Evolutionary conservation across 2,888 invertebrate species (phyloP), one percentile per base, ranked within the genome.

Genomic region (Deilephila porcellus): DNA sequence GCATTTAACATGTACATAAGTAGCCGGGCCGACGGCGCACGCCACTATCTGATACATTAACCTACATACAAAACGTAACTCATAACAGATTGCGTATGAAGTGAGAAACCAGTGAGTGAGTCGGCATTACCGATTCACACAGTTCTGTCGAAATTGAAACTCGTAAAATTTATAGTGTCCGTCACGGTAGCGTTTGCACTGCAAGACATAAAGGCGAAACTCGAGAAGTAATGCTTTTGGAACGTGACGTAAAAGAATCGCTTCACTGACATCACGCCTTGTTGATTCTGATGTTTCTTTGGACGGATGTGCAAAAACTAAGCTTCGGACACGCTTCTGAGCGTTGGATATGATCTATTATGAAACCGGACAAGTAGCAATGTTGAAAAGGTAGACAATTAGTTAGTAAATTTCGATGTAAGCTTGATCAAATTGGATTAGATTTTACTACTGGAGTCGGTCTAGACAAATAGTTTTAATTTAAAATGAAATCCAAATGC

Each of bases 121-220:
- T 80, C 80, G 81, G 81, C 81, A 82, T 86, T 86, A 86, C 85
- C 83, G 85, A 85, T 89, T 89, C 88, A 89, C 87, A 87, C 87
- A 84, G 80, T 86, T 86, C 86, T 92, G 91, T 88, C 80, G 91
- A 92, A 93, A 93, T 86, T 82, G 90, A 93, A 89, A 89, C 88
- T 85, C 79, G 81, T 86, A 81, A 83, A 83, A 79, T 84, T 83
- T 83, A 82, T 85, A 84, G 86, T 53, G 56, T n/a, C 52, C 76
- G 74, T 64, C 34, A 53, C 53, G 73, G 76, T 83, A 81, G 82
- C 83, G 81, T 81, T 85, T 84, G 82, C 78, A 75, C 76, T 74
- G 78, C 75, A 80, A 80, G 82, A 78, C 81, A 84, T 85, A 83
- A 82, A 85, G 81, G 83, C 78, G 74, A 79, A 76, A 79, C 81